A percentile compares a stretch with the other conserved stretches of the same genome.
phyloP scores from a whole-genome alignment of 2,797 vertebrate genomes.

The Brachyrhaphis roseni region DNA sequence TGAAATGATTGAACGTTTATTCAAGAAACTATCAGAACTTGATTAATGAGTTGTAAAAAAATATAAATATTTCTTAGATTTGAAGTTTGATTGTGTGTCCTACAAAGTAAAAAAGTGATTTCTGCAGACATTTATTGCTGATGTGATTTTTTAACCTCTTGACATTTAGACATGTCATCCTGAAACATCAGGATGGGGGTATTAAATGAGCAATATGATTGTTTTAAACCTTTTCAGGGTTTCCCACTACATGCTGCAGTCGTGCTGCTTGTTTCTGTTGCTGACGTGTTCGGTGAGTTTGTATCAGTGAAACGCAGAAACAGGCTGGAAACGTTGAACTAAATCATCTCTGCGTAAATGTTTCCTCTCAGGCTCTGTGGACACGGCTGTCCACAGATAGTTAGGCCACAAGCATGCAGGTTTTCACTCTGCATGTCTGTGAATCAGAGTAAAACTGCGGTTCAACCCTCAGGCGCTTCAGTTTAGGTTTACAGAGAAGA shows the following conservation, averaged over 20 bases:
- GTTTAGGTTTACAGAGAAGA: slow-evolving; percentile 38
- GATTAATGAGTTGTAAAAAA: background rate
- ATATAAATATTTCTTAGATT: background rate
- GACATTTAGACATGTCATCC: background rate
- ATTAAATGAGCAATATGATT: background rate
- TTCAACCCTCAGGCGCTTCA: slow-evolving; percentile 18
- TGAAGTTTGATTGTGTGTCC: background rate
- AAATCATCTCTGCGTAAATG: background rate
- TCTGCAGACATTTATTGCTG: background rate
- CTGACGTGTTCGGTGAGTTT: background rate
- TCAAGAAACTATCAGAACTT: background rate
- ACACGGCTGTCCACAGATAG: background rate
- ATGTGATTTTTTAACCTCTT: background rate
- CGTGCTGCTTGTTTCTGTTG: background rate
- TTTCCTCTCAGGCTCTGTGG: background rate
- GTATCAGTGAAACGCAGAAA: background rate
- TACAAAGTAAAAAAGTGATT: background rate
- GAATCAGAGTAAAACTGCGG: slow-evolving; percentile 36
- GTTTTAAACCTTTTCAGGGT: background rate
- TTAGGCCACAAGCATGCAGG: background rate
- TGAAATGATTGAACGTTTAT: background rate
- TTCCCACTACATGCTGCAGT: background rate
- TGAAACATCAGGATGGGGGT: background rate
- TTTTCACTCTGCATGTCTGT: background rate
- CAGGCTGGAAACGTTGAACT: slow-evolving; percentile 7